Evolutionary conservation across 2,113 vertebrate species (phyloP).

Genomic region (Coptodon bakossiorum): DNA sequence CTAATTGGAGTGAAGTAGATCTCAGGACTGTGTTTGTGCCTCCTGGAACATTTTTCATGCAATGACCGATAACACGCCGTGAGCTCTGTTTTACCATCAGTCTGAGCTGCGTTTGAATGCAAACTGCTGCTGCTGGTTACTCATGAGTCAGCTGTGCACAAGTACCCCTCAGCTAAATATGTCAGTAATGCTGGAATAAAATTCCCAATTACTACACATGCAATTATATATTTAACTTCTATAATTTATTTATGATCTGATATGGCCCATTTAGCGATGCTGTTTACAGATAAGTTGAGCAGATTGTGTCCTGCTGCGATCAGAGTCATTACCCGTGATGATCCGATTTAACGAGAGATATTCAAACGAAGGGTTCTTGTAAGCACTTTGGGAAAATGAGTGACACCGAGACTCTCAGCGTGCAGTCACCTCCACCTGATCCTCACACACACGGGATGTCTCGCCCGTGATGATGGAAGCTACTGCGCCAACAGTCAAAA

Average conservation of each 20-base stretch:
- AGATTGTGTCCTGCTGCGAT: not conserved
- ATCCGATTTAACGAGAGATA: not conserved
- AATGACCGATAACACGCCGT: accelerated
- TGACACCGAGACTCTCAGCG: accelerated
- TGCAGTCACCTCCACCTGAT: not conserved
- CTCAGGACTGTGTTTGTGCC: not conserved
- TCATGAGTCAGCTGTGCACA: not conserved
- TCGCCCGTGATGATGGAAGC: not conserved
- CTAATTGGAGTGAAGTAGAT: not conserved
- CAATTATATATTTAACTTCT: not conserved
- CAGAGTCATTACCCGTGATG: not conserved
- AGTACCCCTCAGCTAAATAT: not conserved
- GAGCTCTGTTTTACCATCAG: not conserved
- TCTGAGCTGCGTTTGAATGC: not conserved
- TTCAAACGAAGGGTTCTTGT: not conserved
- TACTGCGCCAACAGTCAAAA: not conserved
- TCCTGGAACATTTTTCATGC: not conserved
- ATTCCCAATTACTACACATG: not conserved
- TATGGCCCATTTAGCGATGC: not conserved
- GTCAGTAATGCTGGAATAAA: not conserved
- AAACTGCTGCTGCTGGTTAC: not conserved
- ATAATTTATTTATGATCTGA: not conserved
- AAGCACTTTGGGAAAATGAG: not conserved
- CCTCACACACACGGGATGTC: accelerated
- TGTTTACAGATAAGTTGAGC: not conserved